phyloP scores from a whole-genome alignment of 1,140 invertebrate species.

The Bombus pascuorum region DNA sequence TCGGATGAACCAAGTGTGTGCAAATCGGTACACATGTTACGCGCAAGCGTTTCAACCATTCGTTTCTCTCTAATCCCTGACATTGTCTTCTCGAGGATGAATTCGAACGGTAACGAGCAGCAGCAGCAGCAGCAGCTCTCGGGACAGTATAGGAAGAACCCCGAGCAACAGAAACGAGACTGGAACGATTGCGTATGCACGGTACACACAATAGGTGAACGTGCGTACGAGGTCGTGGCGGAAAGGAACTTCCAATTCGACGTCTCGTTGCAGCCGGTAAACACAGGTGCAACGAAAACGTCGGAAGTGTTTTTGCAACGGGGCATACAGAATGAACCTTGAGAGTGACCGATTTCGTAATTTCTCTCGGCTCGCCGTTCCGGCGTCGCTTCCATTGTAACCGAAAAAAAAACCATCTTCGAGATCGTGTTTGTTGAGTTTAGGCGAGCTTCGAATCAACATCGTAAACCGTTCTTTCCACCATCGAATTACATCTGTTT shows the following conservation, averaged over 20 bases:
- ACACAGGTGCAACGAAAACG: slow-evolving; percentile 61
- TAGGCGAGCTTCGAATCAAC: not conserved
- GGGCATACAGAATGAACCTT: slow-evolving; percentile 56
- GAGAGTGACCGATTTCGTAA: slow-evolving; percentile 64
- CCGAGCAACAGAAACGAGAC: slow-evolving; percentile 35
- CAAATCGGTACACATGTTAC: not conserved
- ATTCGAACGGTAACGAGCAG: slow-evolving; percentile 1
- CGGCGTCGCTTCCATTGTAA: not conserved
- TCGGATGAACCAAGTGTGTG: not conserved
- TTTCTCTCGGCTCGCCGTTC: not conserved
- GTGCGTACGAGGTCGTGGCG: slow-evolving; percentile 65
- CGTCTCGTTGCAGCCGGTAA: slow-evolving; percentile 57
- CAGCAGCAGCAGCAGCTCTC: slow-evolving; percentile 9
- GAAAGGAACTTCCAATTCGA: slow-evolving; percentile 66
- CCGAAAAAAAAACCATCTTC: not conserved
- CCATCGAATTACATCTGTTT: not conserved
- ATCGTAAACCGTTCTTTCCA: not conserved
- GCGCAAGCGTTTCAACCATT: not conserved
- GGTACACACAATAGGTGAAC: slow-evolving; percentile 61
- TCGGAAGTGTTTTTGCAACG: slow-evolving; percentile 54
- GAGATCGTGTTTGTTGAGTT: not conserved
- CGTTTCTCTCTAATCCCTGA: slow-evolving; percentile 50
- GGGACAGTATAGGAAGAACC: slow-evolving; percentile 32
- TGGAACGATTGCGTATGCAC: slow-evolving; percentile 51
- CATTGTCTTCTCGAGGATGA: slow-evolving; percentile 56